A percentile compares a stretch with the other conserved stretches of the same genome.
Evolutionary conservation across 2,797 vertebrate genomes (phyloP).

Genomic region (Melanotaenia maccullochi): DNA sequence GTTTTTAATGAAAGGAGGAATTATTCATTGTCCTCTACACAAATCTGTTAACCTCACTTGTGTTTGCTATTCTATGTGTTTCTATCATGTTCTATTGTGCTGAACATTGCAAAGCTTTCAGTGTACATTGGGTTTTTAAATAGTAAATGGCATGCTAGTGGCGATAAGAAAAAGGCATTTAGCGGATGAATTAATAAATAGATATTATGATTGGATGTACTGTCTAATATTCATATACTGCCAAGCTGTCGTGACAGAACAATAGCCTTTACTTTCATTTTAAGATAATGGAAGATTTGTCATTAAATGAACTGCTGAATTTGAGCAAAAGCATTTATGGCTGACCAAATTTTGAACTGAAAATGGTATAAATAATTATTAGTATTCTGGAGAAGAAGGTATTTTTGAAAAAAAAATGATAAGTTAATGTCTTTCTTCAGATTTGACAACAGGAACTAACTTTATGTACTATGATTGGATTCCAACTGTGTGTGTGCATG

Average conservation of each 20-base stretch:
- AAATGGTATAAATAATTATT: neutral
- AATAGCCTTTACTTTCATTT: neutral
- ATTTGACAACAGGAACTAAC: no score
- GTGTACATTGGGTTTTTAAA: constrained; percentile 49
- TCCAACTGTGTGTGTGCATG: no score
- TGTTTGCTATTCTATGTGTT: constrained; percentile 53
- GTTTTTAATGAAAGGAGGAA: constrained; percentile 59
- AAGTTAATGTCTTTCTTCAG: no score
- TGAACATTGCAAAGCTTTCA: constrained; percentile 38
- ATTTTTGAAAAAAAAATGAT: no score
- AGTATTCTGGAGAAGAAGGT: no score
- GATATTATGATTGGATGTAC: constrained; percentile 54
- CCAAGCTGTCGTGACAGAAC: constrained; percentile 35
- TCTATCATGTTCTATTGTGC: constrained; percentile 66
- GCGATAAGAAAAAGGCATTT: constrained; percentile 68
- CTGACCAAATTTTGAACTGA: neutral
- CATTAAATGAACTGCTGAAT: neutral
- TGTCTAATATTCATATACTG: constrained; percentile 58
- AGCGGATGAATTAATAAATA: constrained; percentile 64
- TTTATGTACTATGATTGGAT: no score
- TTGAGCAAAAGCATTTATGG: neutral
- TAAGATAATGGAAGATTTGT: neutral
- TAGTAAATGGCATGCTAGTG: constrained; percentile 62
- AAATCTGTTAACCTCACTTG: constrained; percentile 60
- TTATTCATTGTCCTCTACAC: constrained; percentile 55